These are phyloP conservation scores for Mastacembelus armatus DNA, from an alignment of 2,797 vertebrate genomes.

Conservation along the genomic window DNA sequence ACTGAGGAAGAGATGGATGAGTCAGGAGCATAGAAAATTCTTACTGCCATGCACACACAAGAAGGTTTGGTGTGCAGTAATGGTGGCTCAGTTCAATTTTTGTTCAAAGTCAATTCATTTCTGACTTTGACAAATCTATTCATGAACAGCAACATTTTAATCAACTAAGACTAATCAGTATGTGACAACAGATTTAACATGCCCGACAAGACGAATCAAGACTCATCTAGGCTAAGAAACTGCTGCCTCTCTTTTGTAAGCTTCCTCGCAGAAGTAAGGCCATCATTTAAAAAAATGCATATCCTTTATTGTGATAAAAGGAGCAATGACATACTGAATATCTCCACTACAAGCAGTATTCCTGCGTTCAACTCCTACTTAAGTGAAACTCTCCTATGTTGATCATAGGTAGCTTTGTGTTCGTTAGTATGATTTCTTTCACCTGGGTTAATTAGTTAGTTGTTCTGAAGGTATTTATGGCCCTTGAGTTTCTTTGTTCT, in stretches of 20 bases:
- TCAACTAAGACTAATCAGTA: not conserved
- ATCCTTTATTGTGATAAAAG: too few relatives aligned
- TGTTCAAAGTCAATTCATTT: not conserved
- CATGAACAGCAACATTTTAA: not conserved
- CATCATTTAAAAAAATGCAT: not conserved
- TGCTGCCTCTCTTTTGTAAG: not conserved
- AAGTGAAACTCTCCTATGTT: too few relatives aligned
- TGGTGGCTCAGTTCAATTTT: not conserved
- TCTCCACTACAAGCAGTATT: too few relatives aligned
- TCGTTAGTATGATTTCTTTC: too few relatives aligned
- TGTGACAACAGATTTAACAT: not conserved
- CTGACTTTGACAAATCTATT: not conserved
- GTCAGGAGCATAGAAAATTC: constrained; percentile 42
- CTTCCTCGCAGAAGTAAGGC: not conserved
- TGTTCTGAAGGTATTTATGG: too few relatives aligned
- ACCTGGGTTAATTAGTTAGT: too few relatives aligned
- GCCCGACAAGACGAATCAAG: not conserved
- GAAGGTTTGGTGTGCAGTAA: not conserved
- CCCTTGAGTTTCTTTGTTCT: too few relatives aligned
- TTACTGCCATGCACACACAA: not conserved
- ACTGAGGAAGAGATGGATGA: constrained; percentile 46
- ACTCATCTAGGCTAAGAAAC: not conserved
- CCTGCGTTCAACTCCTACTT: too few relatives aligned
- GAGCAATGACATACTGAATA: too few relatives aligned
- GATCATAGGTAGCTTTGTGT: too few relatives aligned